Evolutionary conservation across 2,888 invertebrate genomes (phyloP), one percentile per base, ranked within the genome.

Genomic region (Temnothorax rugatulus): DNA sequence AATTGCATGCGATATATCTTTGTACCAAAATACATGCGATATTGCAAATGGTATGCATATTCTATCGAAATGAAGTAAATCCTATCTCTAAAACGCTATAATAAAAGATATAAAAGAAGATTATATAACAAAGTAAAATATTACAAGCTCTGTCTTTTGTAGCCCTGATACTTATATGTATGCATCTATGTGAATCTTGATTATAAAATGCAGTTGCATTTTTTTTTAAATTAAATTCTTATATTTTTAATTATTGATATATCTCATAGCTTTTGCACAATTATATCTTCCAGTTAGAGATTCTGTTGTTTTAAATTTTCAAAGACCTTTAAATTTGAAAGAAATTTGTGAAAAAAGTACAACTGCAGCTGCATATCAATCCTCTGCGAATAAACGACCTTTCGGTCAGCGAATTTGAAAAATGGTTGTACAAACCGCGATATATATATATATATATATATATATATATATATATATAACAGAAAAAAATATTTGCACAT

Each of bases 331-430:
- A 11, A 41, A 68, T 47, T 54, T 54, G 4, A 73, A 54, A 71
- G 21, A 21, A 41, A 54, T 73, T 52, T 34, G 29, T 1, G 7
- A n/a, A 34, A 69, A 68, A 50, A 68, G 2, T n/a, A 21, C 52
- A 71, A 21, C 21, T 71, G 52, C 34, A 52, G 4, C 50, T 52
- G 8, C 34, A n/a, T 34, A 69, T 71, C 69, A 34, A 38, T 9
- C 13, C 21, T 50, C 15, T 13, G n/a, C 50, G 34, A 69, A 69
- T 69, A 52, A 69, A 47, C 13, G 50, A 52, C 25, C 38, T 74
- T 73, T 73, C 57, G 47, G 25, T 68, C 68, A 41, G 41, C 21
- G 38, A 38, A 73, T 73, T 41, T 57, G 57, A 74, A 74, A 73
- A 38, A 21, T 21, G 52, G 29, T 50, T 54, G 18, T 38, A 54